Conservation (phyloP, 1,140 invertebrate species). For the Ctenoplectra terminalis region DNA sequence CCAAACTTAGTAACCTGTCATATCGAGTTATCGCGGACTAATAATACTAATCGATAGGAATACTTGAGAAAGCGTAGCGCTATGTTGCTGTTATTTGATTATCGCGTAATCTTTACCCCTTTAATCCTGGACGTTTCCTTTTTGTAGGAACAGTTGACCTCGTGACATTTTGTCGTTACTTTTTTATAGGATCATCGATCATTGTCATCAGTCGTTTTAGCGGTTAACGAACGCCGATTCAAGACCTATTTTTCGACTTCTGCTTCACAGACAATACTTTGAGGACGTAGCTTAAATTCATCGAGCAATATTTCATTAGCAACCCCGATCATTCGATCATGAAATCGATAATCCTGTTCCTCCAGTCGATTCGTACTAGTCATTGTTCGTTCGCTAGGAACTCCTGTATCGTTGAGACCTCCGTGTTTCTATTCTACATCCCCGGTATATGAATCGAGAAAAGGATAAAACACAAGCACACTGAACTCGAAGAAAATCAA, state of each 20-base stretch:
- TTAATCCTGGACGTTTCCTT: conserved; percentile 14
- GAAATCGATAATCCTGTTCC: conserved; percentile 51
- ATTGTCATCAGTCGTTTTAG: conserved; percentile 32
- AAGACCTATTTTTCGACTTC: conserved; percentile 31
- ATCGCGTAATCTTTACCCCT: conserved; percentile 23
- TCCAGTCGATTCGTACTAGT: conserved; percentile 55
- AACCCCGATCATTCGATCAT: conserved; percentile 15
- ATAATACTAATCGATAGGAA: conserved; percentile 66
- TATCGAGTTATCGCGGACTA: conserved; percentile 73
- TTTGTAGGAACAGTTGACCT: conserved; percentile 20
- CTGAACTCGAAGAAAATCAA: background rate
- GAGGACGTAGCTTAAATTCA: conserved; percentile 29
- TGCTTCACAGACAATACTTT: conserved; percentile 53
- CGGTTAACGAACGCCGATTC: conserved; percentile 1
- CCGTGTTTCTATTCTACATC: conserved; percentile 3
- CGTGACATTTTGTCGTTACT: conserved; percentile 29
- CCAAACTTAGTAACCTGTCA: conserved; percentile 73
- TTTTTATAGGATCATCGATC: conserved; percentile 34
- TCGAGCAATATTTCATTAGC: background rate
- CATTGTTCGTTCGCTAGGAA: conserved; percentile 32
- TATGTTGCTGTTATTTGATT: conserved; percentile 45
- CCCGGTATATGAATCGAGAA: background rate
- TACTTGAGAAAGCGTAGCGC: conserved; percentile 61
- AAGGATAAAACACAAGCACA: background rate
- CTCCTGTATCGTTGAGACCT: background rate